phyloP scores from a whole-genome alignment of 2,113 vertebrate genomes.

The Oncorhynchus keta region DNA sequence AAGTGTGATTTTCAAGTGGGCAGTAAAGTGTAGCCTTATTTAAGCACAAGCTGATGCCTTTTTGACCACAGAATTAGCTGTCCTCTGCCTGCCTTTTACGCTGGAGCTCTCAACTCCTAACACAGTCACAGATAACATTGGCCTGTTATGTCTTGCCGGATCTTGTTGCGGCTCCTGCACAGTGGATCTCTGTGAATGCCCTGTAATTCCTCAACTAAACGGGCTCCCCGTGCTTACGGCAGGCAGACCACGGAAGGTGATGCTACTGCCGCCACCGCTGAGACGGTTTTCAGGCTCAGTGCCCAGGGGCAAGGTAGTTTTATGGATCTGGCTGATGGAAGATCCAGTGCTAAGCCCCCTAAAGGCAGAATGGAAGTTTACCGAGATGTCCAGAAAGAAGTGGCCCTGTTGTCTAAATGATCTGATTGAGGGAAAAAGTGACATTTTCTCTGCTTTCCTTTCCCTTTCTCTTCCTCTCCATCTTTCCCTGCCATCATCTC shows the following conservation, averaged over 20 bases:
- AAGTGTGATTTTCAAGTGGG: conserved; percentile 15
- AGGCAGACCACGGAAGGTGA: background rate
- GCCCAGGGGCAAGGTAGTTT: background rate
- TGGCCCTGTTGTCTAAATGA: conserved; percentile 7
- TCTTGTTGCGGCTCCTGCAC: background rate
- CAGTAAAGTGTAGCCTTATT: conserved; percentile 14
- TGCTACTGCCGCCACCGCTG: too few relatives aligned
- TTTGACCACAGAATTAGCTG: conserved; percentile 9
- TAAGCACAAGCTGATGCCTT: background rate
- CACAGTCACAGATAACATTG: background rate
- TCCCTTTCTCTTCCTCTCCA: conserved; percentile 18
- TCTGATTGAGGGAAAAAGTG: conserved; percentile 17
- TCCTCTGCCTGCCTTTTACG: background rate
- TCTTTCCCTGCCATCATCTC: background rate
- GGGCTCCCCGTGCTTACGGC: background rate
- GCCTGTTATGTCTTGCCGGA: background rate
- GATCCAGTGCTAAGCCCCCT: conserved; percentile 2
- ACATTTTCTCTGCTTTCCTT: conserved; percentile 23
- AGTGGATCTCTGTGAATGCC: background rate
- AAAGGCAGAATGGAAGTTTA: conserved; percentile 27
- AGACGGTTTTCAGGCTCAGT: conserved; percentile 5
- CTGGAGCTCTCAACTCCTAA: background rate
- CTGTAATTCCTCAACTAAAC: background rate
- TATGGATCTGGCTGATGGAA: conserved; percentile 17
- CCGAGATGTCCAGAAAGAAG: conserved; percentile 7